Evolutionary conservation across 1,140 invertebrate species (phyloP).

Genomic region (Thalassaphorura encarpata): DNA sequence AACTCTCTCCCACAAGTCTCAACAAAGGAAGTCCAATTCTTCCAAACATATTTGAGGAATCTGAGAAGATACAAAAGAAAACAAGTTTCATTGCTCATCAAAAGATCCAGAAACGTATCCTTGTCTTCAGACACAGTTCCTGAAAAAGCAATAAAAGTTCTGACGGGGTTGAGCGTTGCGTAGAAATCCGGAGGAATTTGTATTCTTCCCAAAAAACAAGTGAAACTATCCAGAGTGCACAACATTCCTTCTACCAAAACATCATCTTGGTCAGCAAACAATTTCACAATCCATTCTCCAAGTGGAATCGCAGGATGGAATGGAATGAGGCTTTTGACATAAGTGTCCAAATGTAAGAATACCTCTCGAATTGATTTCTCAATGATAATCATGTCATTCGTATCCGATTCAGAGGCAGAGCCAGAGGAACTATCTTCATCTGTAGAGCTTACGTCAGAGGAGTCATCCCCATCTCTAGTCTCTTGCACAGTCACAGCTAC

Average conservation of each 20-base stretch:
- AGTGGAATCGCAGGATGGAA: conserved; percentile 78
- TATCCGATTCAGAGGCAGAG: conserved; percentile 36
- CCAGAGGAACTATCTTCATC: background rate
- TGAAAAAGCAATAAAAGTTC: conserved; percentile 73
- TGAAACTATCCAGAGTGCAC: conserved; percentile 74
- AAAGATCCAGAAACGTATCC: conserved; percentile 69
- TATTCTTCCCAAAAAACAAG: conserved; percentile 68
- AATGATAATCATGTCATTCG: conserved; percentile 77
- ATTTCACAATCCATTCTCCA: conserved; percentile 73
- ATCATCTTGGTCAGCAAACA: conserved; percentile 84
- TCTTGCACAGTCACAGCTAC: conserved; percentile 83
- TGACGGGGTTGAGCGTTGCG: conserved; percentile 47
- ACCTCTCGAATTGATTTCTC: conserved; percentile 74
- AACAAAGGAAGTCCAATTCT: conserved; percentile 73
- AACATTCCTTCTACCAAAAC: conserved; percentile 86
- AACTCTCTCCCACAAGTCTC: conserved; percentile 62
- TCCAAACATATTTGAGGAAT: conserved; percentile 71
- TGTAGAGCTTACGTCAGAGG: conserved; percentile 50
- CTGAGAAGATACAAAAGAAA: conserved; percentile 75
- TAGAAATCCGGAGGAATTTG: conserved; percentile 61
- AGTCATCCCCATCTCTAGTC: conserved; percentile 53
- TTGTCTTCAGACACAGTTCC: conserved; percentile 70
- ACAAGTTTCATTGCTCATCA: conserved; percentile 84
- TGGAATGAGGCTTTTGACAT: conserved; percentile 66
- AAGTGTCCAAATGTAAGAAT: conserved; percentile 57